Evolutionary conservation across 2,888 invertebrate species (phyloP), one percentile per base, ranked within the genome.

Genomic region (Conops quadrifasciatus): DNA sequence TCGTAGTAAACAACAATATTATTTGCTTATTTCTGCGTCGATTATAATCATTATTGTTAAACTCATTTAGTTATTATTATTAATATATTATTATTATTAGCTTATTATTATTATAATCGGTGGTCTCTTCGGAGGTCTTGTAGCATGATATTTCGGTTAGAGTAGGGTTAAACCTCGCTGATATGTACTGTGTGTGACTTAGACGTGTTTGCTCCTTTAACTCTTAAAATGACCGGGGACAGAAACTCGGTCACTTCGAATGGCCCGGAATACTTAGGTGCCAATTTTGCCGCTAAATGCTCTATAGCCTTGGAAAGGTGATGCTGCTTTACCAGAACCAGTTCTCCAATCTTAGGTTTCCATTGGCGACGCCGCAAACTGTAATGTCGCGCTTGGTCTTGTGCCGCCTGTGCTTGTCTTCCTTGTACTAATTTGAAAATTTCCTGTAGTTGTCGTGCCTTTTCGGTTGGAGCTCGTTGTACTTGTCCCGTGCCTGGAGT

Each of bases 361-460:
- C 45, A 43, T 43, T 43, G 45, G 5, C 45, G 13, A 5, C 45
- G 45, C 11, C 1, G 1, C 15, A 43, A 13, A 43, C 13, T 43
- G 13, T 43, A 43, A n/a, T 9, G 11, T 24, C 56, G 56, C 62
- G 45, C 67, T 67, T 71, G 47, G 63, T 53, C 51, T 66, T 63
- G 67, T 7, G 28, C 58, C 19, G 16, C 62, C 60, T 59, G 24
- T 28, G 62, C 47, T 15, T 13, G 45, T 45, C 15, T 45, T 1
- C 45, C 15, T 13, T 15, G 45, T 45, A 45, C 45, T 45, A 45
- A 13, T 15, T 45, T 15, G 45, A 45, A 45, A 15, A 45, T 45
- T 45, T 45, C 45, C 15, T 45, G 9, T 45, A 45, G 15, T 1
- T 15, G 45, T 1, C 15, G 9, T 45, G 9, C 45, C 11, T 15